Base-by-base conservation (phyloP, 2,113 vertebrate species). In the Chloroceryle aenea region DNA sequence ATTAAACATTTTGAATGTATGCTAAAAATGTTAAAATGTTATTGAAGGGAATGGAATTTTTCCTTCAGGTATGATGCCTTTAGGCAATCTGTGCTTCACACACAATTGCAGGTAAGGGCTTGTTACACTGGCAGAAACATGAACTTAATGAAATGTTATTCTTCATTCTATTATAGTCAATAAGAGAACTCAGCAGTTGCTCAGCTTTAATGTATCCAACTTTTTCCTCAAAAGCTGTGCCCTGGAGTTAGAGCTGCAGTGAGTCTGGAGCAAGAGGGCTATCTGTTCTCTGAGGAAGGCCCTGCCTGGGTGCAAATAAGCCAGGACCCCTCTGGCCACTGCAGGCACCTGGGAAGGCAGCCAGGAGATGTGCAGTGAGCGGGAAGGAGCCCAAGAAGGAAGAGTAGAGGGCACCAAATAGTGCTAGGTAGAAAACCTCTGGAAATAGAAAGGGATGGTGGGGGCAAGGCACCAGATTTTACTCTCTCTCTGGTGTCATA, bases 1-100 rank as follows among this genome's bases (percentile, higher is more conserved):
- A 79, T 69, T 79, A 55, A 79, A 58, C 7, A 13, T 79, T 85
- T 56, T 95, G 82, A 97, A 89, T 88, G 85, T 71, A 94, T 95
- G 82, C 68, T 96, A 96, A 97, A 95, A 97, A 97, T 97, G 87
- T 94, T 95, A 96, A 86, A 85, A 55, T 14, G 4, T 92, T 96
- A 93, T 88, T 94, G 94, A 96, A 96, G 20, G 69, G 71, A 67
- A 36, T 97, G 96, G 96, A 98, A 97, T 98, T 98, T 97, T 91
- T 92, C 95, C 97, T 96, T 95, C 68, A 95, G 95, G 80, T 91
- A 91, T 55, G 88, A 96, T 97, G 80, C 95, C 97, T 97, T 96
- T 82, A 86, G 91, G 96, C 85, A 85, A 71, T 94, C 93, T 97
- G 95, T 87, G 86, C 93, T 97, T 97, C 94, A 96, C 88, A 87